Evolutionary conservation across 1,140 invertebrate genomes (phyloP).

Genomic region (Steinernema khuongi): DNA sequence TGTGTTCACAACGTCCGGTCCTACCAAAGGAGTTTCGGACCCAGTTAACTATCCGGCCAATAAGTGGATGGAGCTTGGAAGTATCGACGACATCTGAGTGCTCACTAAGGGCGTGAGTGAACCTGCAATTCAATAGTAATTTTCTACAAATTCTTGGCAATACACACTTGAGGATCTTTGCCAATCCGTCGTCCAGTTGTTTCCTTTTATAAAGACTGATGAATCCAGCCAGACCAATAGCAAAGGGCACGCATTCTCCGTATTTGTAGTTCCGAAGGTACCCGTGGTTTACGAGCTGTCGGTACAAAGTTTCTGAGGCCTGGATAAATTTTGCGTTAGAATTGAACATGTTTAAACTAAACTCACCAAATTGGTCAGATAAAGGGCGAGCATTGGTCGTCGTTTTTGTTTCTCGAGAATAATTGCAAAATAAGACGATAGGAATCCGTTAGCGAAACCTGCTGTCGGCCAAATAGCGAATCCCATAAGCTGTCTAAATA

Average conservation of each 20-base stretch:
- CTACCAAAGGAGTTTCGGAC: constrained; percentile 19
- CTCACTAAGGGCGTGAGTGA: constrained; percentile 30
- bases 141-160: not conserved
- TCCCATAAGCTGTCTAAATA: constrained; percentile 44
- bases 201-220: constrained; percentile 24
- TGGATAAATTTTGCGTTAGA: constrained; percentile 31
- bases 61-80: not conserved
- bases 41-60: constrained; percentile 25
- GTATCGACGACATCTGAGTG: constrained; percentile 2
- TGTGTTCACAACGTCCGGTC: constrained; percentile 34
- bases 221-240: constrained; percentile 40
- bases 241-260: constrained; percentile 49
- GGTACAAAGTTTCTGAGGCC: constrained; percentile 54
- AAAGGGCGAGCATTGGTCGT: constrained; percentile 45
- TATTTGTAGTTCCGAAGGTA: constrained; percentile 36
- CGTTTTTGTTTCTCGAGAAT: constrained; percentile 47
- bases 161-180: constrained; percentile 26
- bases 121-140: constrained; percentile 23
- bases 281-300: constrained; percentile 49
- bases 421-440: constrained; percentile 46
- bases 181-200: constrained; percentile 21
- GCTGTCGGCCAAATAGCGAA: constrained; percentile 49
- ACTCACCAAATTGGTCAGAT: constrained; percentile 52
- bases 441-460: constrained; percentile 39
- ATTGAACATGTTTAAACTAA: constrained; percentile 8